Conservation (phyloP, 1,140 invertebrate species). For the Geopemphigus sp. region DNA sequence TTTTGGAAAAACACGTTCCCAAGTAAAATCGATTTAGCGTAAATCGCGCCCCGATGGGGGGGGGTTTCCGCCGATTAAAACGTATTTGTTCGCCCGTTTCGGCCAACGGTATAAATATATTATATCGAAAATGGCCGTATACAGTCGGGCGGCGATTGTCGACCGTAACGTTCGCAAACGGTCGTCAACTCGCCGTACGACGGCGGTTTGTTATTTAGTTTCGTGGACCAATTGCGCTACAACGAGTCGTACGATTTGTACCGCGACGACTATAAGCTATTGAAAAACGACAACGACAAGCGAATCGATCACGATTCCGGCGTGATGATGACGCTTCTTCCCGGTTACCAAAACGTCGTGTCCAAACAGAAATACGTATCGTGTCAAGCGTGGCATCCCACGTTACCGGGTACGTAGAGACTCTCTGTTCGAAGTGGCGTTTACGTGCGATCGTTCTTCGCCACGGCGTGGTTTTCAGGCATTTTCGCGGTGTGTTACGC, state of each 20-base stretch:
- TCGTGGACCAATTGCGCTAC: background rate
- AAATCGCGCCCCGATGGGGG: background rate
- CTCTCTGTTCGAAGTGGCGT: too few species aligned
- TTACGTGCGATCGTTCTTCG: too few species aligned
- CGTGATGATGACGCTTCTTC: background rate
- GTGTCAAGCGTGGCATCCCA: constrained; percentile 16
- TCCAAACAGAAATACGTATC: constrained; percentile 17
- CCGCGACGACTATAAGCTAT: constrained; percentile 22
- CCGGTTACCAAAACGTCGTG: constrained; percentile 7
- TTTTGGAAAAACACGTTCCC: constrained; percentile 28
- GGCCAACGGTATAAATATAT: too few species aligned
- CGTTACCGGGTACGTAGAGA: constrained; percentile 32
- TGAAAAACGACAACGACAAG: background rate
- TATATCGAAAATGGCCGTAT: too few species aligned
- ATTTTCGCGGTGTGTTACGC: constrained; percentile 12
- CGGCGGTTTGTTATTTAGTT: background rate
- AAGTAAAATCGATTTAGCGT: constrained; percentile 2
- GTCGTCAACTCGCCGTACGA: too few species aligned
- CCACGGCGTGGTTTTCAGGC: constrained; percentile 2
- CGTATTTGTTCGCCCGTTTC: too few species aligned
- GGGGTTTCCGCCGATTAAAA: too few species aligned
- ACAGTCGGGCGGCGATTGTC: too few species aligned
- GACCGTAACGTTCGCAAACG: too few species aligned
- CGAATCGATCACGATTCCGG: background rate
- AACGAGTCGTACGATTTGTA: constrained; percentile 30